Evolutionary conservation across 2,888 invertebrate species (phyloP).

Genomic region (Protula sp.): DNA sequence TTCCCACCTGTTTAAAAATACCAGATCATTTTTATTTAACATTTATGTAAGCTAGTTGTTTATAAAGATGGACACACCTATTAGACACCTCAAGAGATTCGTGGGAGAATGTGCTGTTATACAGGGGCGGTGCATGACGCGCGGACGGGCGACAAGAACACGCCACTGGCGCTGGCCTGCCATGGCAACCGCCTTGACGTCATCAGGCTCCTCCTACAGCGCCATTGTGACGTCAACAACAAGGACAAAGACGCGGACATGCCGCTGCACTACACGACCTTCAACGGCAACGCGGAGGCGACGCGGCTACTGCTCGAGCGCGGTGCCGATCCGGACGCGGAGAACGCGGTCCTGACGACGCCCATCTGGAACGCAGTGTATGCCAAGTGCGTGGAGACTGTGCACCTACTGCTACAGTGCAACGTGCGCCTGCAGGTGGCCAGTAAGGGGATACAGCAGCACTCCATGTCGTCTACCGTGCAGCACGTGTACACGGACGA

Average conservation of each 20-base stretch:
- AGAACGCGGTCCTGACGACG: conserved; percentile 30
- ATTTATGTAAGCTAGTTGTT: neutral
- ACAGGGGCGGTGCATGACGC: conserved; percentile 29
- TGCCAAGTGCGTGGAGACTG: neutral
- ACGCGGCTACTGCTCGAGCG: conserved; percentile 28
- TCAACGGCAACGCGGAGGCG: conserved; percentile 33
- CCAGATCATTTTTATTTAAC: too few species aligned
- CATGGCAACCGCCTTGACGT: conserved; percentile 31
- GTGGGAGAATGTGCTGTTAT: too few species aligned
- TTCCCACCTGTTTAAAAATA: too few species aligned
- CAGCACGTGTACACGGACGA: neutral
- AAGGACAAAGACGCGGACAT: conserved; percentile 41
- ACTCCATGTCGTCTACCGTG: neutral
- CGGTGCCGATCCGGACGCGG: conserved; percentile 36
- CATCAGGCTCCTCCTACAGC: conserved; percentile 29
- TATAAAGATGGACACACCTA: neutral
- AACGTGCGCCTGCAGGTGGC: neutral
- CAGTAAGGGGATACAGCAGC: neutral
- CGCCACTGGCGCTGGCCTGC: conserved; percentile 39
- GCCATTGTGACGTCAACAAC: conserved; percentile 39
- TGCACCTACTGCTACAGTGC: neutral
- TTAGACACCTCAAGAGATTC: too few species aligned
- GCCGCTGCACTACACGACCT: conserved; percentile 39
- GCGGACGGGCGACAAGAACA: conserved; percentile 34
- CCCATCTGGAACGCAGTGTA: conserved; percentile 45